Conservation (phyloP, 2,888 invertebrate species). For the Dolomedes plantarius region DNA sequence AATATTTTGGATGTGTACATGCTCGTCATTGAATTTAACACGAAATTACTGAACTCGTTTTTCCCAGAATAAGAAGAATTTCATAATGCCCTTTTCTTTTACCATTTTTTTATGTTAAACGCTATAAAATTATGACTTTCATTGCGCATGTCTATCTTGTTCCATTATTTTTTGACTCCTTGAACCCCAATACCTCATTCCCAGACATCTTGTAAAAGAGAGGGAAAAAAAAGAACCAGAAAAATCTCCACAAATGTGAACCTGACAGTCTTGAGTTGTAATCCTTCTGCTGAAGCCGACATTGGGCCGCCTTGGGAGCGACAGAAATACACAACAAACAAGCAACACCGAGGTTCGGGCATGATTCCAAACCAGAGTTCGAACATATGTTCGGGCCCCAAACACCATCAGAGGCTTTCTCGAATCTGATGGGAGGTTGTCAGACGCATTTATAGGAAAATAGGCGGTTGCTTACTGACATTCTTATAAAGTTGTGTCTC, state of each 20-base stretch:
- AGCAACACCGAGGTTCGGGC: conserved; percentile 37
- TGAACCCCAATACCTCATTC: not conserved
- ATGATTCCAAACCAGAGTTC: conserved; percentile 24
- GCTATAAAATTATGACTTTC: too few relatives aligned
- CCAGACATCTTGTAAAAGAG: not conserved
- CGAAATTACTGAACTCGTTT: too few relatives aligned
- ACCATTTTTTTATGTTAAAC: too few relatives aligned
- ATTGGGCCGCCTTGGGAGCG: conserved; percentile 41
- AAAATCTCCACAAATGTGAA: conserved; percentile 6
- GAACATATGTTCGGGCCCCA: conserved; percentile 13
- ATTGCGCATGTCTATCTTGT: too few relatives aligned
- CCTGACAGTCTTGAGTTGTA: conserved; percentile 46
- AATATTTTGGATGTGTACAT: too few relatives aligned
- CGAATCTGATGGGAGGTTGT: not conserved
- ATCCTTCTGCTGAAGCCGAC: conserved; percentile 48
- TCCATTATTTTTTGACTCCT: not conserved
- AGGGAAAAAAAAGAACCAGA: not conserved
- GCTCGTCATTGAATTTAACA: too few relatives aligned
- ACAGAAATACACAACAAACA: conserved; percentile 48
- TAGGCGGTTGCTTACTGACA: not conserved
- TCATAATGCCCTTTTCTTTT: too few relatives aligned
- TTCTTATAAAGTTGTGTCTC: not conserved
- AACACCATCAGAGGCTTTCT: not conserved
- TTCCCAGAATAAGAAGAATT: too few relatives aligned
- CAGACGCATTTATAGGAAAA: not conserved